Conservation (phyloP, 53 echinoderm and acorn worm genomes). For the Paracentrotus lividus region DNA sequence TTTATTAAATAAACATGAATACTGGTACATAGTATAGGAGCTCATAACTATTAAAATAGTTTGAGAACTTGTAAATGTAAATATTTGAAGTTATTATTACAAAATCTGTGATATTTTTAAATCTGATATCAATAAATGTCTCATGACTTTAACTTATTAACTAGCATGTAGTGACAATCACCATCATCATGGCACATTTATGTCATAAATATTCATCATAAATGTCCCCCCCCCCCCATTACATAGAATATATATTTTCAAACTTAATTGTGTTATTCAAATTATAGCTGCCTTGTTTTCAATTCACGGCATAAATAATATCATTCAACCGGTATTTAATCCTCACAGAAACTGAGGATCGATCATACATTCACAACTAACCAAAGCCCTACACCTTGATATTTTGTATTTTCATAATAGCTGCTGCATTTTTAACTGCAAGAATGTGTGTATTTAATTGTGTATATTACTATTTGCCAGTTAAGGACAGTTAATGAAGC, state of each 20-base stretch:
- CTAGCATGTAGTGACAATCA: no score
- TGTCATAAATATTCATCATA: no score
- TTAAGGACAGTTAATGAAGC: neutral
- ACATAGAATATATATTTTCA: neutral
- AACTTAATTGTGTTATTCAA: neutral
- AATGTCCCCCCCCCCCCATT: no score
- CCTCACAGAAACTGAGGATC: neutral
- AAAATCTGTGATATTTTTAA: no score
- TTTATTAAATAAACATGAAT: no score
- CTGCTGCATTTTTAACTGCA: neutral
- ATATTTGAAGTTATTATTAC: no score
- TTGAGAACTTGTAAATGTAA: no score
- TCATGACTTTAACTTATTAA: no score
- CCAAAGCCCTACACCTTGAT: neutral
- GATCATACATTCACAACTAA: neutral
- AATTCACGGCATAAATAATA: slow-evolving; percentile 42
- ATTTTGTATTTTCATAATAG: slow-evolving; percentile 4
- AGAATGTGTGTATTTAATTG: neutral
- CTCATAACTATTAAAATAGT: no score
- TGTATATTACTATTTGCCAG: neutral
- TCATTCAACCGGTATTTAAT: slow-evolving; percentile 1
- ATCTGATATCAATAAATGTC: no score
- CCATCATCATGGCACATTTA: no score
- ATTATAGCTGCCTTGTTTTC: slow-evolving; percentile 40
- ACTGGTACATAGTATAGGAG: no score